Conservation (phyloP, 1,140 invertebrate genomes). For the Sycophila sp. region DNA sequence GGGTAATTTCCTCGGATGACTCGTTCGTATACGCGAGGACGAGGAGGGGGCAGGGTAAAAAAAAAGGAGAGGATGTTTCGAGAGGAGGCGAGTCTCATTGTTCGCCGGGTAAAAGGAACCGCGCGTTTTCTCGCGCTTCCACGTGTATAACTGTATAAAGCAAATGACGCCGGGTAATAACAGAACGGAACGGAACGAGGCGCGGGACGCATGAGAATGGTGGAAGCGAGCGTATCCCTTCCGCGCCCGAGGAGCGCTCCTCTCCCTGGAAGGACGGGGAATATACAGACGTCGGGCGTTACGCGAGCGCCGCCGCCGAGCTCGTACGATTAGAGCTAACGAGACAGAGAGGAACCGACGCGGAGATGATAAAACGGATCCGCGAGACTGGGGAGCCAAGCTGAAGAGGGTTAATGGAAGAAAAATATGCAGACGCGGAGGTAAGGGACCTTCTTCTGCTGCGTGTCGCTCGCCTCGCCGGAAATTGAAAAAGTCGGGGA, state of each 20-base stretch:
- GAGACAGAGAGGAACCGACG: background rate
- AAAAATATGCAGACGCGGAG: background rate
- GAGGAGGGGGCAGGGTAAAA: background rate
- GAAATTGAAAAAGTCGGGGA: too few relatives aligned
- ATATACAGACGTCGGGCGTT: background rate
- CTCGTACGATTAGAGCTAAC: slow-evolving; percentile 9
- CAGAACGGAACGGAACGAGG: background rate
- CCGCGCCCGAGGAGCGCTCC: background rate
- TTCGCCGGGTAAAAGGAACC: slow-evolving; percentile 1
- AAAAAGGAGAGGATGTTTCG: background rate
- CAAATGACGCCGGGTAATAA: slow-evolving; percentile 24
- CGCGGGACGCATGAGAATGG: background rate
- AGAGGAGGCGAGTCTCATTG: slow-evolving; percentile 7
- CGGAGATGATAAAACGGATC: slow-evolving; percentile 36
- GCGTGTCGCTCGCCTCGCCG: too few relatives aligned
- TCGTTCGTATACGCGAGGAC: too few relatives aligned
- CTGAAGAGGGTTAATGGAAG: slow-evolving; percentile 25
- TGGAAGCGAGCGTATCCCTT: background rate
- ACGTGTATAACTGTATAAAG: slow-evolving; percentile 22
- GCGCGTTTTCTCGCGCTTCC: slow-evolving; percentile 10
- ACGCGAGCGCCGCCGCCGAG: background rate
- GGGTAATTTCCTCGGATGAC: too few relatives aligned
- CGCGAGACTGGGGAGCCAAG: too few relatives aligned
- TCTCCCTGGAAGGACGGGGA: background rate
- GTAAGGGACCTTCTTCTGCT: too few relatives aligned